Evolutionary conservation across 2,113 vertebrate genomes (phyloP), one percentile per base, ranked within the genome.

Genomic region (Gadus chalcogrammus): DNA sequence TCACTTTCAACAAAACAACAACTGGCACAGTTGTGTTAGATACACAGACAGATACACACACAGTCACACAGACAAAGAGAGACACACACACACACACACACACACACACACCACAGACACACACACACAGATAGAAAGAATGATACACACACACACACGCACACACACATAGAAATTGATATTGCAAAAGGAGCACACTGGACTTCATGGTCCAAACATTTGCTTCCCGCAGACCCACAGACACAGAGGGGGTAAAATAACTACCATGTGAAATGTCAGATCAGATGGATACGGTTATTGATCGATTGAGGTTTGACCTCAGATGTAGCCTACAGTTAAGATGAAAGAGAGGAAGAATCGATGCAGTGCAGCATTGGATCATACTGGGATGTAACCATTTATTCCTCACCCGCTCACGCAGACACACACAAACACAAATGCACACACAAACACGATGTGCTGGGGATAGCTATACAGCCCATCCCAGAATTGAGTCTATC

Each of bases 311-410:
- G 55, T 58, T n/a, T 16, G 55, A 58, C 15, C 55, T 6, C 15
- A 58, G n/a, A 16, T 17, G 55, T 7, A 35, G 31, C 31, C 31
- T 17, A n/a, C 55, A 58, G 55, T 58, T 58, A n/a, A 58, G 55
- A 58, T 58, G 55, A 58, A 58, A 58, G 55, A 58, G 55, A n/a
- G n/a, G 53, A 55, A 58, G 55, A n/a, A 58, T 58, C 55, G 55
- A 58, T 58, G 55, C n/a, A n/a, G 55, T 6, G 55, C 15, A 15
- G 55, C 8, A 55, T 15, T 58, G 55, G 55, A 58, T 3, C 55
- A 58, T 3, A 16, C 55, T n/a, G n/a, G 55, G 55, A 58, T 58
- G 55, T 58, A 8, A 58, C 15, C 55, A n/a, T 58, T 58, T 68
- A 0, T 12, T 48, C 42, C 42, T 48, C 42, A 13, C 42, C 2